These are phyloP conservation scores for Leptopilina boulardi DNA, from an alignment of 1,140 invertebrate species.

Conservation along the genomic window DNA sequence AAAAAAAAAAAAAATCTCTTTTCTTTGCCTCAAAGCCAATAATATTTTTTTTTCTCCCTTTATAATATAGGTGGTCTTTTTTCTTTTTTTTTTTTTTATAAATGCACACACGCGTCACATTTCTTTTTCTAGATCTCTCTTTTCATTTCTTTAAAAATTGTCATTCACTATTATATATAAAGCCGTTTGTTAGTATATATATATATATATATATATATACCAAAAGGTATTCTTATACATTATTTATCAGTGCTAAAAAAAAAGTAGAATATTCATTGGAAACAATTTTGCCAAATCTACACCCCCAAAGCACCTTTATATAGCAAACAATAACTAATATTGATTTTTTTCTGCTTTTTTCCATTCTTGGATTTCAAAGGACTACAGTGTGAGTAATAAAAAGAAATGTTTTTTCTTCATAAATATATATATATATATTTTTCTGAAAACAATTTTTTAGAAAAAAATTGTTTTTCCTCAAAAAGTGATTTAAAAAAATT, in stretches of 20 bases:
- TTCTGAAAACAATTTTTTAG: not conserved
- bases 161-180: slow-evolving; percentile 21
- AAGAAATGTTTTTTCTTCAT: slow-evolving; percentile 2
- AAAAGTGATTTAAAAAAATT: too few species aligned
- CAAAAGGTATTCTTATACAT: slow-evolving; percentile 10
- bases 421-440: not conserved
- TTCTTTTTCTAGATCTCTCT: slow-evolving; percentile 9
- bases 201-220: too few species aligned
- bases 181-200: slow-evolving; percentile 42
- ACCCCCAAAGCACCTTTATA: not conserved
- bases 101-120: slow-evolving; percentile 25
- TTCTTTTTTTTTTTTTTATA: slow-evolving; percentile 42
- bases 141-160: slow-evolving; percentile 24
- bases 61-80: slow-evolving; percentile 35
- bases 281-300: slow-evolving; percentile 10
- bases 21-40: slow-evolving; percentile 34
- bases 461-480: too few species aligned
- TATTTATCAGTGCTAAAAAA: not conserved
- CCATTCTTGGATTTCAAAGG: slow-evolving; percentile 62
- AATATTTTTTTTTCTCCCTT: slow-evolving; percentile 30
- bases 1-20: slow-evolving; percentile 34
- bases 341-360: slow-evolving; percentile 46
- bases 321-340: slow-evolving; percentile 40
- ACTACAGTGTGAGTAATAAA: slow-evolving; percentile 71
- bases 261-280: not conserved